phyloP scores from a whole-genome alignment of 35 echinoderm and acorn worm genomes.

The Chiridota heheva region DNA sequence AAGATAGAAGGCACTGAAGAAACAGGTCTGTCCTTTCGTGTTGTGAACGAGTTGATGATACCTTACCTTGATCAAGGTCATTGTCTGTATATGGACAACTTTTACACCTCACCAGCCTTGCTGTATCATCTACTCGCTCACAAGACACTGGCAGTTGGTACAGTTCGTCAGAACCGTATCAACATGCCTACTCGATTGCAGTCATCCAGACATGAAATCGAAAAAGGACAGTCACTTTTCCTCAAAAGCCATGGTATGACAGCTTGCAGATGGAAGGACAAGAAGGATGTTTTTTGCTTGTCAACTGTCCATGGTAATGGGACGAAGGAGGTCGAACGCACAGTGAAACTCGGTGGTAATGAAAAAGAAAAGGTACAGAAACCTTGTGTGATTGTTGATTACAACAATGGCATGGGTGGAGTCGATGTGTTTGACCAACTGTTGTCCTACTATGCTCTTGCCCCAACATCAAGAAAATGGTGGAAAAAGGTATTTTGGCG shows the following conservation, averaged over 20 bases:
- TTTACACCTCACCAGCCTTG: background rate
- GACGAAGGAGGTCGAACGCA: background rate
- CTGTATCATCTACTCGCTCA: constrained; percentile 8
- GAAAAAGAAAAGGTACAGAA: background rate
- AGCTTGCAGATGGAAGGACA: background rate
- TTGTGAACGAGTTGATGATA: background rate
- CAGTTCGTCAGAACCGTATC: background rate
- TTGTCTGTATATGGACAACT: background rate
- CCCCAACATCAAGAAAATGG: too few species aligned
- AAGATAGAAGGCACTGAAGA: background rate
- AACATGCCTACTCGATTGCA: background rate
- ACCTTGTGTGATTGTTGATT: background rate
- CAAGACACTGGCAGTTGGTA: background rate
- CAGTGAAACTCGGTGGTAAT: background rate
- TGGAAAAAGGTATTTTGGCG: background rate
- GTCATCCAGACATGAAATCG: background rate
- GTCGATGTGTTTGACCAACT: background rate
- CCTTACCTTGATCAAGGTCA: constrained; percentile 10
- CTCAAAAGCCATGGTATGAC: constrained; percentile 1
- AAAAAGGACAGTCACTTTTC: background rate
- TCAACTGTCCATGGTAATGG: constrained; percentile 4
- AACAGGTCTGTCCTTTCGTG: background rate
- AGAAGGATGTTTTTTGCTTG: background rate
- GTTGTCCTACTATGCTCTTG: background rate
- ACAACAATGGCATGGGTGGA: background rate